Evolutionary conservation across 2,888 invertebrate species (phyloP).

Genomic region (Lingula anatina): DNA sequence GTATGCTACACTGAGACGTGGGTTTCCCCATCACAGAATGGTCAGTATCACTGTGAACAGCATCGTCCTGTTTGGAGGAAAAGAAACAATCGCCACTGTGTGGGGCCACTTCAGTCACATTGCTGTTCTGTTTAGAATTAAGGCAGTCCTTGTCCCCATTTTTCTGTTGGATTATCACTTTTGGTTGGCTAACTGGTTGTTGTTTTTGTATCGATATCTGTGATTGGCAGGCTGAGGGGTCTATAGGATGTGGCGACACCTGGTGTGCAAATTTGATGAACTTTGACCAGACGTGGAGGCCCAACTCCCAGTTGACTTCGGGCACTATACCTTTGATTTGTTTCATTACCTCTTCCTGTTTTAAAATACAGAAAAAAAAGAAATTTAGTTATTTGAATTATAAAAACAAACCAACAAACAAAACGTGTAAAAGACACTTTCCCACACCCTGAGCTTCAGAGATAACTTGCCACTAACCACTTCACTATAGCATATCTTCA

Average conservation of each 20-base stretch:
- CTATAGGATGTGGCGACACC: conserved; percentile 23
- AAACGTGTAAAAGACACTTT: too few relatives aligned
- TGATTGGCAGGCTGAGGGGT: conserved; percentile 17
- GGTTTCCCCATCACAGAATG: too few relatives aligned
- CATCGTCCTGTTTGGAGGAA: too few relatives aligned
- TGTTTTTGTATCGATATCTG: conserved; percentile 13
- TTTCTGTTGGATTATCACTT: conserved; percentile 7
- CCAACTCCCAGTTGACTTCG: conserved; percentile 45
- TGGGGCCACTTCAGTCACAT: background rate
- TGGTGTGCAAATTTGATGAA: conserved; percentile 31
- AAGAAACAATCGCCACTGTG: background rate
- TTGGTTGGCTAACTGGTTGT: conserved; percentile 5
- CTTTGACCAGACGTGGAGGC: conserved; percentile 45
- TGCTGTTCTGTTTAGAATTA: conserved; percentile 4
- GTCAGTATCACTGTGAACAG: too few relatives aligned
- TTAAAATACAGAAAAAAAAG: conserved; percentile 8
- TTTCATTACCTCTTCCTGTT: conserved; percentile 39
- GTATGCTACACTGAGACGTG: too few relatives aligned
- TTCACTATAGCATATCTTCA: too few relatives aligned
- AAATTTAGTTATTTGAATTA: too few relatives aligned
- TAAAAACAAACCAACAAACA: too few relatives aligned
- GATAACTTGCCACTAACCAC: too few relatives aligned
- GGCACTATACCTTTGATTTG: conserved; percentile 33
- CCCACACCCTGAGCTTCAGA: too few relatives aligned
- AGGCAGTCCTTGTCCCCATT: conserved; percentile 7